These are phyloP conservation scores for Strongylocentrotus purpuratus DNA, from an alignment of 35 echinoderm and acorn worm species.

Conservation along the genomic window DNA sequence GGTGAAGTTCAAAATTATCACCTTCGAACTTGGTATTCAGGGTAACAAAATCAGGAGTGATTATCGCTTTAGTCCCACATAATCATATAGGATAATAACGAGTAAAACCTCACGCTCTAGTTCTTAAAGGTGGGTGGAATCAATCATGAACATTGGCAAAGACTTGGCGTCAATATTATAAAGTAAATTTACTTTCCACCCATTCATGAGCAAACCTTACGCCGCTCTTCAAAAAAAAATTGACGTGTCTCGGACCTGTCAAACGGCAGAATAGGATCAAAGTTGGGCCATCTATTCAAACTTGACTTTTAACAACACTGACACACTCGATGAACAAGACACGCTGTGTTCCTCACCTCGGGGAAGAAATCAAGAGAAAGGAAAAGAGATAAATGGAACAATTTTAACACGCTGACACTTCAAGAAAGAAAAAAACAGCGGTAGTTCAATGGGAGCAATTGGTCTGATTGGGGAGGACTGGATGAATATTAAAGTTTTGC, in stretches of 20 bases:
- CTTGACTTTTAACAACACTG: slow-evolving; percentile 10
- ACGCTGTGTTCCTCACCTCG: not conserved
- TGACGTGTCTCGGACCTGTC: not conserved
- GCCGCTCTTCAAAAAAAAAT: not conserved
- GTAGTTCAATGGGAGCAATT: not conserved
- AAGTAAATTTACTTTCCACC: not conserved
- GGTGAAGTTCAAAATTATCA: not conserved
- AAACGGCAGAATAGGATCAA: slow-evolving; percentile 1
- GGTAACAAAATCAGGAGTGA: not conserved
- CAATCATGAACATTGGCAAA: not conserved
- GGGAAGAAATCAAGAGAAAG: not conserved
- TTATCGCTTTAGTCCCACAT: not conserved
- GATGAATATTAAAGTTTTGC: not conserved
- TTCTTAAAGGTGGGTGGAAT: not conserved
- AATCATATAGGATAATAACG: not conserved
- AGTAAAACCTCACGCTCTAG: not conserved
- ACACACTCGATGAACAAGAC: not conserved
- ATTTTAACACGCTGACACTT: slow-evolving; percentile 2
- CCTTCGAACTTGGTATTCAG: not conserved
- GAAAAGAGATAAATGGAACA: not conserved
- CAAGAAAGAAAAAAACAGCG: not conserved
- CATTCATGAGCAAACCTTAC: not conserved
- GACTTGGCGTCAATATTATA: slow-evolving; percentile 2
- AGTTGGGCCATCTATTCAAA: not conserved
- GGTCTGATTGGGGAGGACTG: not conserved